Conservation (phyloP, 2,797 vertebrate genomes). For the Eulemur rubriventer region DNA sequence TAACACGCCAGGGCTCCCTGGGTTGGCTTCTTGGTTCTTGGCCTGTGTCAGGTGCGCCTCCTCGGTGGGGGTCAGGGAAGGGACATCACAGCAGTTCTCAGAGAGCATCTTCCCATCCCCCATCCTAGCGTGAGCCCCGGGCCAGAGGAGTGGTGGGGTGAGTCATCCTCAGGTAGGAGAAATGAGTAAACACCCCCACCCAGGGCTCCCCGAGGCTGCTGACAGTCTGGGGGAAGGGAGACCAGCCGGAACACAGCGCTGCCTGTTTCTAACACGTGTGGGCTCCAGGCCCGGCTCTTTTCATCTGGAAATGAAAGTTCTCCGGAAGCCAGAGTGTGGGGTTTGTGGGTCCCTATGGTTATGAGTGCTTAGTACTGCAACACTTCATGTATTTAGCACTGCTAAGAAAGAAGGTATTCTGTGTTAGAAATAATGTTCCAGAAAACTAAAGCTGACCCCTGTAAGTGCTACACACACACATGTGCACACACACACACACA, state of each 20-base stretch:
- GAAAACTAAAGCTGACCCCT: not conserved
- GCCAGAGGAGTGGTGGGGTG: not conserved
- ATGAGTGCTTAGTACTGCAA: not conserved
- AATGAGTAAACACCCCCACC: rapidly evolving
- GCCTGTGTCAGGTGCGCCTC: too few relatives aligned
- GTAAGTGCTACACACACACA: not conserved
- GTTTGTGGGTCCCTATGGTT: not conserved
- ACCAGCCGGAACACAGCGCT: not conserved
- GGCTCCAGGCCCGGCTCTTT: not conserved
- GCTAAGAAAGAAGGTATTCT: not conserved
- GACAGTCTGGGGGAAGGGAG: not conserved
- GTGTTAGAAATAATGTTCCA: not conserved
- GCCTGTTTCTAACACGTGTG: not conserved
- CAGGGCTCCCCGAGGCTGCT: not conserved
- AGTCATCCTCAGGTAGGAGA: not conserved
- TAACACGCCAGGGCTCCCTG: rapidly evolving
- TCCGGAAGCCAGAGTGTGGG: not conserved
- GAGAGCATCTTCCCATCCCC: not conserved
- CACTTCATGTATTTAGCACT: not conserved
- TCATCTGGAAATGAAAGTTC: not conserved
- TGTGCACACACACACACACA: too few relatives aligned
- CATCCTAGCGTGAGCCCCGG: not conserved
- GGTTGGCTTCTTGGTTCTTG: not conserved
- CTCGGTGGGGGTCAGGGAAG: rapidly evolving
- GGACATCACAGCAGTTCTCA: too few relatives aligned